A percentile compares a stretch with the other conserved stretches of the same genome.
Evolutionary conservation across 1,140 invertebrate genomes (phyloP).

Genomic region (Rhagoletis zephyria): DNA sequence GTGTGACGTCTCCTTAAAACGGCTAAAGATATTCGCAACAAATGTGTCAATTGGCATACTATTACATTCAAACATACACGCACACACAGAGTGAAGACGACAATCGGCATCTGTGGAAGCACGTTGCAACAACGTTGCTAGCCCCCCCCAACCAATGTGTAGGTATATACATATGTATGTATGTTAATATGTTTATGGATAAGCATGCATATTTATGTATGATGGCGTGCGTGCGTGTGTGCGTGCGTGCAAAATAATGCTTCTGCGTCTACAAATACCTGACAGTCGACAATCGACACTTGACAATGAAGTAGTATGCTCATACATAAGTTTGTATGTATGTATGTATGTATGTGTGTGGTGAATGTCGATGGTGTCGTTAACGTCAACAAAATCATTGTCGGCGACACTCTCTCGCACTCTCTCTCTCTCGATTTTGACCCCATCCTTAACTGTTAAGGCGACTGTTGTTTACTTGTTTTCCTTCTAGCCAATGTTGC

Average conservation of each 20-base stretch:
- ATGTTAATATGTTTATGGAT: neutral
- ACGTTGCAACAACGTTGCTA: too few species aligned
- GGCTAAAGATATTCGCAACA: neutral
- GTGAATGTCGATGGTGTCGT: neutral
- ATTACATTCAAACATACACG: neutral
- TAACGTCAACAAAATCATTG: constrained; percentile 18
- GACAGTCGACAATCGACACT: neutral
- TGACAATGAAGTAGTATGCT: neutral
- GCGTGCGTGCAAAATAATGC: too few species aligned
- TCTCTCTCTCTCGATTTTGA: neutral
- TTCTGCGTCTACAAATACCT: neutral
- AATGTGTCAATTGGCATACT: neutral
- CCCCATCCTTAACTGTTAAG: too few species aligned
- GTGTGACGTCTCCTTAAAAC: neutral
- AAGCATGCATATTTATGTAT: neutral
- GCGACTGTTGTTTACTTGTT: too few species aligned
- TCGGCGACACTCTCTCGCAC: neutral
- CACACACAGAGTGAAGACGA: too few species aligned
- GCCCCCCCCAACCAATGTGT: neutral
- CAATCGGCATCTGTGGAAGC: too few species aligned
- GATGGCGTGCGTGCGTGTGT: too few species aligned
- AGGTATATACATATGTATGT: neutral
- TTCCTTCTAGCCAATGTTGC: too few species aligned
- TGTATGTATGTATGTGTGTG: neutral
- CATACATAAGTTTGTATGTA: neutral